Conservation (phyloP, 2,888 invertebrate genomes). For the Lepidocyrtoides sp. region DNA sequence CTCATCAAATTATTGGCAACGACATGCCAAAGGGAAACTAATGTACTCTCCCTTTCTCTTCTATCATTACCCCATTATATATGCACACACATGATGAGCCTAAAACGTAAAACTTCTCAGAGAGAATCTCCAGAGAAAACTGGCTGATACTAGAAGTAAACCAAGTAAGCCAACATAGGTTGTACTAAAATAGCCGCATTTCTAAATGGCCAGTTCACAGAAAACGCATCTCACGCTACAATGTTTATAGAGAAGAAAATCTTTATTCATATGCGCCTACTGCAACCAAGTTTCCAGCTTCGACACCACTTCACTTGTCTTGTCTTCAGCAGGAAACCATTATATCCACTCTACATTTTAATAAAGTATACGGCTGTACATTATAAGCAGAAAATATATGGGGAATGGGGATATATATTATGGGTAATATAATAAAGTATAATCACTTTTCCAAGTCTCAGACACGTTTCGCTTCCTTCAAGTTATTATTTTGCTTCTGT, state of each 20-base stretch:
- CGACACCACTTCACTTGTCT: too few relatives aligned
- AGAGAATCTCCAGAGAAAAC: not conserved
- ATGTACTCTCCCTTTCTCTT: constrained; percentile 14
- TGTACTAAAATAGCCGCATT: too few relatives aligned
- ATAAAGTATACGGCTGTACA: too few relatives aligned
- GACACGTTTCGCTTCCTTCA: not conserved
- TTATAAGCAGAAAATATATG: not conserved
- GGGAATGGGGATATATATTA: too few relatives aligned
- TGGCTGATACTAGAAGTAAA: not conserved
- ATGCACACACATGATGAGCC: not conserved
- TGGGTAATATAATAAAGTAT: not conserved
- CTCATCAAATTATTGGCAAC: constrained; percentile 60
- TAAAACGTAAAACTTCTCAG: not conserved
- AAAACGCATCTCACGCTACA: too few relatives aligned
- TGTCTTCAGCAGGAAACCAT: too few relatives aligned
- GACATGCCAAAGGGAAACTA: constrained; percentile 53
- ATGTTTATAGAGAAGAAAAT: too few relatives aligned
- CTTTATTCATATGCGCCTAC: not conserved
- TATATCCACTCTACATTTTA: too few relatives aligned
- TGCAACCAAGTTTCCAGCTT: not conserved
- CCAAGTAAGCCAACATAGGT: too few relatives aligned
- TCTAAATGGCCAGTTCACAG: too few relatives aligned
- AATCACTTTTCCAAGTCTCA: not conserved
- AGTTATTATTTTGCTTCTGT: not conserved
- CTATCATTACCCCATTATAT: constrained; percentile 49